These are phyloP conservation scores for Apogon hyalosoma DNA, from an alignment of 2,797 vertebrate species.

Conservation along the genomic window DNA sequence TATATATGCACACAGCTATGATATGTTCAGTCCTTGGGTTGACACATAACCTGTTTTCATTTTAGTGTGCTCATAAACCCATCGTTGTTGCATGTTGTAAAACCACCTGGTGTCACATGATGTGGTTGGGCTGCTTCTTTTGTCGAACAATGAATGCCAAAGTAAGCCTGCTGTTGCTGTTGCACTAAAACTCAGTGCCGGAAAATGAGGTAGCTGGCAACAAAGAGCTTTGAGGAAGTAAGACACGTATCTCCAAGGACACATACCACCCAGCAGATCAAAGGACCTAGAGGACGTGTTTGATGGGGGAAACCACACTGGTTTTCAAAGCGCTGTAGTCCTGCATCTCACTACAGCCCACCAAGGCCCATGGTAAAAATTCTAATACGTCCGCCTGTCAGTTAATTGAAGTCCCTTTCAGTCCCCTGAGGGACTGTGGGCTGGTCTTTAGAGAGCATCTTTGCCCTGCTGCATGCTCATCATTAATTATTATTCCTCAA, in stretches of 20 bases:
- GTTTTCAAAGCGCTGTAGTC: slow-evolving; percentile 78
- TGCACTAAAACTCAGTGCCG: slow-evolving; percentile 61
- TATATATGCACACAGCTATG: not conserved
- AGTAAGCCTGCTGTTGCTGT: slow-evolving; percentile 59
- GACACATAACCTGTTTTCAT: slow-evolving; percentile 2
- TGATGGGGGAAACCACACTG: slow-evolving; percentile 80
- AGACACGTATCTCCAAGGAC: slow-evolving; percentile 83
- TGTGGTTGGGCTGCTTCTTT: slow-evolving; percentile 36
- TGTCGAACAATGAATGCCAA: slow-evolving; percentile 52
- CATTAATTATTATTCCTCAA: slow-evolving; percentile 77
- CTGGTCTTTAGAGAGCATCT: slow-evolving; percentile 71
- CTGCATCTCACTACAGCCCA: slow-evolving; percentile 66
- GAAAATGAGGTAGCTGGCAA: slow-evolving; percentile 75
- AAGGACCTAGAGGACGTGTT: slow-evolving; percentile 79
- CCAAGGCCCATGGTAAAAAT: slow-evolving; percentile 73
- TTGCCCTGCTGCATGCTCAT: slow-evolving; percentile 62
- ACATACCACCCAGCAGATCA: slow-evolving; percentile 83
- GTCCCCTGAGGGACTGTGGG: slow-evolving; percentile 63
- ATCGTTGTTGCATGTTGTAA: slow-evolving; percentile 31
- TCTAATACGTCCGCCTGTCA: slow-evolving; percentile 78
- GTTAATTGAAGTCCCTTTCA: slow-evolving; percentile 77
- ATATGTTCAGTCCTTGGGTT: not conserved
- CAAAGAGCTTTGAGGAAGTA: slow-evolving; percentile 79
- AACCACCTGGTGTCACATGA: slow-evolving; percentile 54
- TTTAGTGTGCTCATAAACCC: not conserved